A percentile compares a stretch with the other conserved stretches of the same genome.
Conservation (phyloP, 2,113 vertebrate genomes). For the Larimichthys polyactis region DNA sequence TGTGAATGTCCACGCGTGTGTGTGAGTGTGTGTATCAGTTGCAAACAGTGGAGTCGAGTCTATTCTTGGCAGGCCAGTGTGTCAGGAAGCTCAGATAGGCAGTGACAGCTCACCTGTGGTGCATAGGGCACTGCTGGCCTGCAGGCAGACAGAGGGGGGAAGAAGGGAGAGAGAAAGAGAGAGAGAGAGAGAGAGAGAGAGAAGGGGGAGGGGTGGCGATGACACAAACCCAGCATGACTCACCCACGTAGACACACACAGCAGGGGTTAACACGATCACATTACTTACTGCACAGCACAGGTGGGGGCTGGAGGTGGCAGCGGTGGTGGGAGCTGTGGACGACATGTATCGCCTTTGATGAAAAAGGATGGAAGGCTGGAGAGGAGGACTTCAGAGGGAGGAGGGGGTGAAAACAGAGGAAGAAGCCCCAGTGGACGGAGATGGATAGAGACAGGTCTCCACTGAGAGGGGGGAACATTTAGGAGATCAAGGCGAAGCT, state of each 20-base stretch:
- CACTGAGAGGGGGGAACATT: conserved; percentile 22
- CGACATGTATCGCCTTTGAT: conserved; percentile 34
- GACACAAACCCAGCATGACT: conserved; percentile 61
- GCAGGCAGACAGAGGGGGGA: conserved; percentile 45
- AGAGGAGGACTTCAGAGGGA: neutral
- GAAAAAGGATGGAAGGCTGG: conserved; percentile 22
- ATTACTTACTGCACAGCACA: conserved; percentile 67
- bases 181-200: neutral
- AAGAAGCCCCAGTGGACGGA: conserved; percentile 6
- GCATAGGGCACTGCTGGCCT: conserved; percentile 70
- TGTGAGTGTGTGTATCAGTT: conserved; percentile 44
- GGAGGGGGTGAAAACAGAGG: neutral
- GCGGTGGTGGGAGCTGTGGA: conserved; percentile 5
- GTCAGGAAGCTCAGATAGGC: conserved; percentile 65
- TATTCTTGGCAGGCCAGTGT: conserved; percentile 58
- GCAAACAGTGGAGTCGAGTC: conserved; percentile 48
- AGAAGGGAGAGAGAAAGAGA: neutral
- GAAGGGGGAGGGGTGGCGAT: neutral
- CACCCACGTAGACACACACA: conserved; percentile 52
- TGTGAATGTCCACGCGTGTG: conserved; percentile 36
- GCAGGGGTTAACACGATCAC: conserved; percentile 58
- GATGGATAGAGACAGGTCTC: conserved; percentile 43
- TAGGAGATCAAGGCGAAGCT: conserved; percentile 3
- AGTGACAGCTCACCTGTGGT: conserved; percentile 78
- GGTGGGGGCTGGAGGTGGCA: conserved; percentile 39